These are phyloP conservation scores for Acanthoscelides obtectus DNA, from an alignment of 2,888 invertebrate genomes.

Conservation along the genomic window DNA sequence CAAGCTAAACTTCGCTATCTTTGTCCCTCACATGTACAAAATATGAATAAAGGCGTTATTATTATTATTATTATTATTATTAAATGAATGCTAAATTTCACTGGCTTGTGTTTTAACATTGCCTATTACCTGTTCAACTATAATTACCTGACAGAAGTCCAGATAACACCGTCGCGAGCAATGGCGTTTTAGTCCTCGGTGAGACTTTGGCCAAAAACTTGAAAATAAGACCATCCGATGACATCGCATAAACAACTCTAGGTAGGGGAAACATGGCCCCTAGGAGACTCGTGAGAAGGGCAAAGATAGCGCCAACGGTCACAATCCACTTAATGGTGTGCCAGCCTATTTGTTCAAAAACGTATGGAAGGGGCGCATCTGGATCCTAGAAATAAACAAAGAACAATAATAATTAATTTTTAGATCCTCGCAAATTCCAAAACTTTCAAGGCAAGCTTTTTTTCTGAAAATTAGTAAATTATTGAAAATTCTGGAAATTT, in stretches of 20 bases:
- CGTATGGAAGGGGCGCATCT: constrained; percentile 83
- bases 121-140: neutral
- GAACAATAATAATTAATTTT: neutral
- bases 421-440: no score
- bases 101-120: neutral
- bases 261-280: constrained; percentile 89
- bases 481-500: no score
- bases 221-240: constrained; percentile 82
- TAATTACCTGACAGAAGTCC: constrained; percentile 67
- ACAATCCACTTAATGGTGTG: constrained; percentile 82
- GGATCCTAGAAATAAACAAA: constrained; percentile 55
- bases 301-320: constrained; percentile 86
- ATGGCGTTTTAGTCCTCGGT: constrained; percentile 70
- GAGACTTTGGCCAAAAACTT: constrained; percentile 65
- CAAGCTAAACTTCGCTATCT: no score
- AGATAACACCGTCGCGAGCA: constrained; percentile 70
- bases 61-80: no score
- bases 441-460: no score
- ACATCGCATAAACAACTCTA: constrained; percentile 86
- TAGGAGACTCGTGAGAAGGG: constrained; percentile 80
- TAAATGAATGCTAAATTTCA: neutral
- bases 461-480: no score
- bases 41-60: no score
- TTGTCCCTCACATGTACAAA: no score
- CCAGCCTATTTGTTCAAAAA: constrained; percentile 75